phyloP scores from a whole-genome alignment of 2,888 invertebrate species.

The Netelia inedita region DNA sequence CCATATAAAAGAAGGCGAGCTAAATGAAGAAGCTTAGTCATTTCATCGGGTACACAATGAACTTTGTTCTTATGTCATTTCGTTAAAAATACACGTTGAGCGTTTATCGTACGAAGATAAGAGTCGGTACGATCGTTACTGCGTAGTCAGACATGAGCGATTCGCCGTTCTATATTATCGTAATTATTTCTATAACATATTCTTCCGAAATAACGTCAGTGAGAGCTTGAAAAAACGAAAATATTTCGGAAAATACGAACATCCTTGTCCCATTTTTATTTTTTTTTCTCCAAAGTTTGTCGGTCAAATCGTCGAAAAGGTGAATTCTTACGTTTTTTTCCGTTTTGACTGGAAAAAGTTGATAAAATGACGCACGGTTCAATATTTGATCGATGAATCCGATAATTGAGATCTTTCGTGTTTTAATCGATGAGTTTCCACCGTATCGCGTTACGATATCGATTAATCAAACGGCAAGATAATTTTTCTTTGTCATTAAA shows the following conservation, averaged over 20 bases:
- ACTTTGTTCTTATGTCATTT: constrained; percentile 62
- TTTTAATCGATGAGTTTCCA: neutral
- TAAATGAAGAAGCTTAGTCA: constrained; percentile 38
- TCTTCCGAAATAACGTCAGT: neutral
- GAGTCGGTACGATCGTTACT: constrained; percentile 7
- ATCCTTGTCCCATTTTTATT: neutral
- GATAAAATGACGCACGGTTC: neutral
- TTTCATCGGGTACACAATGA: constrained; percentile 54
- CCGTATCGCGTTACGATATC: neutral
- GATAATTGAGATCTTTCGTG: constrained; percentile 9
- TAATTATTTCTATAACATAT: constrained; percentile 8
- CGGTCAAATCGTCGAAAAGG: too few species aligned
- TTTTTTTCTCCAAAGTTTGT: neutral
- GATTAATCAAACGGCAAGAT: neutral
- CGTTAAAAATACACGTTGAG: constrained; percentile 37
- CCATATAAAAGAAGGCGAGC: neutral
- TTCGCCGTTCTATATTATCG: neutral
- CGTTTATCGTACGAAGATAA: constrained; percentile 43
- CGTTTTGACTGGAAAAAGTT: too few species aligned
- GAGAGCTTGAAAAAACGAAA: neutral
- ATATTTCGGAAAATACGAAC: neutral
- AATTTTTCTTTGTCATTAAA: neutral
- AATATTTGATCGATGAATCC: neutral
- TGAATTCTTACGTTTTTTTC: too few species aligned
- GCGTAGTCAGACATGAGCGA: constrained; percentile 23